Percentiles rank a stretch among this genome's conserved stretches.
Conservation (phyloP, 2,113 vertebrate genomes). For the Ammodramus savannarum region DNA sequence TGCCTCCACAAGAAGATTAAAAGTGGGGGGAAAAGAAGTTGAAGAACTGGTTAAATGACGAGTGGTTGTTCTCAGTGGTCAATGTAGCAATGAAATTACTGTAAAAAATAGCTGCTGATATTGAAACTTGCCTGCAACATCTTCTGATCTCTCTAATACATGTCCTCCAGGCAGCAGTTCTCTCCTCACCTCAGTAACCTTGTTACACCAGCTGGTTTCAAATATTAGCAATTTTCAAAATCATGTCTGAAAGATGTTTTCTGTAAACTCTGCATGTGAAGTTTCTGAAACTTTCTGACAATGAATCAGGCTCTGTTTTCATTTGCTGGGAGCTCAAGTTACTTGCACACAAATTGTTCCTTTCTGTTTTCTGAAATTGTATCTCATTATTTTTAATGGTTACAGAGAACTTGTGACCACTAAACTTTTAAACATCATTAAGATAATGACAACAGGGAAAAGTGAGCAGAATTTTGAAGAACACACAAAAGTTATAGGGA, state of each 20-base stretch:
- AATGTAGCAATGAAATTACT: conserved; percentile 58
- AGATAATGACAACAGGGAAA: not conserved
- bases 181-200: conserved; percentile 53
- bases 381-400: not conserved
- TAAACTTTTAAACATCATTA: not conserved
- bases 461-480: not conserved
- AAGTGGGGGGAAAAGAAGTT: conserved; percentile 17
- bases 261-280: conserved; percentile 6
- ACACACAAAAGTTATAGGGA: not conserved
- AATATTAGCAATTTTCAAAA: conserved; percentile 54
- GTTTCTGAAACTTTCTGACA: conserved; percentile 42
- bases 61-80: conserved; percentile 48
- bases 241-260: conserved; percentile 17
- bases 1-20: conserved; percentile 52
- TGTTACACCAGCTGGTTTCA: conserved; percentile 50
- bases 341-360: not conserved
- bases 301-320: not conserved
- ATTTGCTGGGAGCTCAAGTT: not conserved
- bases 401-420: not conserved
- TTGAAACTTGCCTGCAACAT: conserved; percentile 53
- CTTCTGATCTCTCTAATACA: conserved; percentile 39
- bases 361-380: not conserved
- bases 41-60: conserved; percentile 38
- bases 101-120: conserved; percentile 56
- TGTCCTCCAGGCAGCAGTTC: conserved; percentile 47